A percentile compares a stretch with the other conserved stretches of the same genome.
Conservation (phyloP, 1,140 invertebrate genomes). For the Drosophila nigromelanica region DNA sequence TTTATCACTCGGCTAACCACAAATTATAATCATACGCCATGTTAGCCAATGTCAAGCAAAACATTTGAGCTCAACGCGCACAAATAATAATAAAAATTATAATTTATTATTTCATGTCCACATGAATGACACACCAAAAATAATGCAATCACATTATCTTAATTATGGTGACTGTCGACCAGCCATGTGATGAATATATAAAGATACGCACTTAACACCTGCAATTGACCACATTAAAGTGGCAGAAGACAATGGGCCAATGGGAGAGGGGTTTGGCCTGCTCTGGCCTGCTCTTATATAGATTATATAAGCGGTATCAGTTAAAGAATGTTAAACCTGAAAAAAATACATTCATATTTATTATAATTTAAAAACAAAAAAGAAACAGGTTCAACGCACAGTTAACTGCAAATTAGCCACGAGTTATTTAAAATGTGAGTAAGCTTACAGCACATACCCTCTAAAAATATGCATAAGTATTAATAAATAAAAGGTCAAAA, state of each 20-base stretch:
- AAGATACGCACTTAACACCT: conserved; percentile 36
- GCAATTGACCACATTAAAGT: conserved; percentile 35
- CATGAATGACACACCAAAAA: conserved; percentile 17
- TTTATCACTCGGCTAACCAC: no score
- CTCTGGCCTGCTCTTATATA: no score
- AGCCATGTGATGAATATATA: conserved; percentile 31
- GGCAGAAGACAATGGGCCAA: conserved; percentile 3
- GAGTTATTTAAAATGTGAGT: conserved; percentile 29
- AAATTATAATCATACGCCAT: conserved; percentile 5
- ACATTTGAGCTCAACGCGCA: not conserved
- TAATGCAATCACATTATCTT: conserved; percentile 13
- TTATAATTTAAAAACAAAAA: not conserved
- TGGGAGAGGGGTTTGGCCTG: no score
- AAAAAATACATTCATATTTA: not conserved
- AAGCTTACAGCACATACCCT: conserved; percentile 9
- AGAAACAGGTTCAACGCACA: conserved; percentile 37
- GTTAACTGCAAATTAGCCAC: conserved; percentile 46
- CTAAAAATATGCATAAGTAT: not conserved
- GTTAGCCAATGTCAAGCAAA: not conserved
- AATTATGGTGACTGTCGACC: conserved; percentile 18
- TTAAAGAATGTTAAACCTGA: conserved; percentile 1
- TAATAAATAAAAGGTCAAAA: no score
- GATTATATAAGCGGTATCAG: no score
- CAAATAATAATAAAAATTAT: not conserved
- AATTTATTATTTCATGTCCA: not conserved